Base-by-base conservation (phyloP, 2,888 invertebrate genomes). In the Diarsia dahlii region DNA sequence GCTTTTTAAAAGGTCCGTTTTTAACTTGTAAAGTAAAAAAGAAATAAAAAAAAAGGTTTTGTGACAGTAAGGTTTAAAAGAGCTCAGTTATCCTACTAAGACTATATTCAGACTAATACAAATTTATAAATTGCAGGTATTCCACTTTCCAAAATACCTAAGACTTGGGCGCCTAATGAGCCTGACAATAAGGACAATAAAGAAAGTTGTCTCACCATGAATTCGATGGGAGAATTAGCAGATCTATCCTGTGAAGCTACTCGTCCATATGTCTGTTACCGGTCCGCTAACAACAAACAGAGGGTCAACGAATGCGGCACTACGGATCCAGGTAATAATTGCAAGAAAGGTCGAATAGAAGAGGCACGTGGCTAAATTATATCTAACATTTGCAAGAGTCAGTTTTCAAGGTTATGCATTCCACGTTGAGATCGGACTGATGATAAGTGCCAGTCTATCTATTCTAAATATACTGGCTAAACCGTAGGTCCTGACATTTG, bases 221-320 rank as follows among this genome's bases (percentile, higher is more conserved):
- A 84, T 71, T 34, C 4, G 60, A 9, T 71, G 66, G 89, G 78
- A 63, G 65, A 81, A 2, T 54, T 80, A 67, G 72, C 70, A 34
- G 88, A 88, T 64, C 45, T 72, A 13, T 46, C 62, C 6, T 88
- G 88, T 71, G 23, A 50, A 2, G 63, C 65, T 2, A 50, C 82
- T 2, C 74, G 73, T n/a, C 77, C 87, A 0, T 88, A 80, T 67
- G 66, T 88, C 2, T 88, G 88, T 71, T 88, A 80, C 66, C 84
- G 85, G 52, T 20, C 65, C 0, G 18, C 3, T 8, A 20, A 45
- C 0, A 71, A 23, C 56, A 71, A 2, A 23, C 60, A 0, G 4
- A 80, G 9, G 60, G n/a, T 79, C 2, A 87, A 81, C n/a, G 74
- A 60, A 18, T 89, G 89, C 13, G 89, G 89, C 2, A 88, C 86